Evolutionary conservation across 2,797 vertebrate species (phyloP), one percentile per base, ranked within the genome.

Genomic region (Spatula versicolor): DNA sequence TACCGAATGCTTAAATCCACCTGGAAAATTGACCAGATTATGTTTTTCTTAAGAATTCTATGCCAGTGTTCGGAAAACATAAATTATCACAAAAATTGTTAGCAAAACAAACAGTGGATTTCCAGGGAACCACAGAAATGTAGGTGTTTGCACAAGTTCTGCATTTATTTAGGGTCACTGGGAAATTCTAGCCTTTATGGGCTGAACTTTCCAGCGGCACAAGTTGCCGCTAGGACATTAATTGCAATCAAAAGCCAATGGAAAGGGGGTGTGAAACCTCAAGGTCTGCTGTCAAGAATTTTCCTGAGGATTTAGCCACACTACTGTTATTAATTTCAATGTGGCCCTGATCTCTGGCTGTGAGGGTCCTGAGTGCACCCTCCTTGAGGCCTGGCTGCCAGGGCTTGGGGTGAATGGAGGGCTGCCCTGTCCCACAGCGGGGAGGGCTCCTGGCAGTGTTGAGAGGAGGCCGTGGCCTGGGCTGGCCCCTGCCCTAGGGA

Each of bases 1-100:
- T 45, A 71, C 52, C 28, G 67, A 86, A 50, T 33, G 80, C 64
- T 88, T 86, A 88, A 93, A 80, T 90, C 77, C 94, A 95, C 92
- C 92, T 94, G 94, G 86, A 95, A 91, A 93, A 92, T 84, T 43
- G 55, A 92, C 23, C 46, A 78, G 50, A 84, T 62, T 66, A 39
- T 96, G 83, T 84, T 96, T 95, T 95, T 90, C 85, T 91, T 90
- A 86, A 91, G 80, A 92, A 84, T 88, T 90, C 84, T 84, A 46
- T 75, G 67, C 58, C 78, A 75, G 66, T 71, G 78, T 72, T 92
- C 55, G 5, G 85, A 94, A 96, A 96, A 88, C 60, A 77, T 93
- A 93, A 95, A 96, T 94, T 91, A 92, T 94, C 55, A 43, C 30
- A 30, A 88, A 93, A 96, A 84, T 59, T 91, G 76, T 91, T 95